Evolutionary conservation across 2,888 invertebrate species (phyloP), one percentile per base, ranked within the genome.

Genomic region (Synanthedon tipuliformis): DNA sequence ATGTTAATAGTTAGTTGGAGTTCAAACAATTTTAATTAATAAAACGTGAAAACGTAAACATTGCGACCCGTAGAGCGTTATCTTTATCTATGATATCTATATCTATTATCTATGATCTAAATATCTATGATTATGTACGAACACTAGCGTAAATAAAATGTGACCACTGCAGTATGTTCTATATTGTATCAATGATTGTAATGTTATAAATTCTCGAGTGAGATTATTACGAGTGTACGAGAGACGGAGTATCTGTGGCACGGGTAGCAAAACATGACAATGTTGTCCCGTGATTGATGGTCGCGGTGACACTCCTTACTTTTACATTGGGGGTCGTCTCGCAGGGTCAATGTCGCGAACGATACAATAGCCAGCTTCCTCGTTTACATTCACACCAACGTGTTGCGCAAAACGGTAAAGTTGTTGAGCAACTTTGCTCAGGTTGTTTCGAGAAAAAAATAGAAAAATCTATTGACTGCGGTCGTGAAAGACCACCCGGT

Each of bases 231-330:
- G 13, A 2, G 41, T 13, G 49, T 49, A 57, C 57, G 55, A 60
- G 57, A 57, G 57, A 58, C 56, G 57, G 34, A 34, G 34, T 10
- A 34, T 34, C 34, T 34, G 65, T 66, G 62, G 61, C 63, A 62
- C 71, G 71, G 73, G 75, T 79, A 73, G 75, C 69, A 65, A 73
- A 75, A 75, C 81, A 79, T 78, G 80, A 81, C 78, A 72, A 77
- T 72, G 73, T 71, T 71, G 65, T 61, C 58, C 34, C 54, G 74
- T 82, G 83, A 84, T 85, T 83, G 85, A 85, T 83, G 79, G 72
- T 73, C 70, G 78, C 75, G 73, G 78, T 78, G 85, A 81, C 82
- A 79, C 65, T 74, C 69, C 73, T 75, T 75, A 71, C 82, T 78
- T 78, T 70, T 34, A 70, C 65, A 62, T 63, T 62, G 61, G 64